Base-by-base conservation (phyloP, 2,113 vertebrate genomes). In the Fukomys damarensis region DNA sequence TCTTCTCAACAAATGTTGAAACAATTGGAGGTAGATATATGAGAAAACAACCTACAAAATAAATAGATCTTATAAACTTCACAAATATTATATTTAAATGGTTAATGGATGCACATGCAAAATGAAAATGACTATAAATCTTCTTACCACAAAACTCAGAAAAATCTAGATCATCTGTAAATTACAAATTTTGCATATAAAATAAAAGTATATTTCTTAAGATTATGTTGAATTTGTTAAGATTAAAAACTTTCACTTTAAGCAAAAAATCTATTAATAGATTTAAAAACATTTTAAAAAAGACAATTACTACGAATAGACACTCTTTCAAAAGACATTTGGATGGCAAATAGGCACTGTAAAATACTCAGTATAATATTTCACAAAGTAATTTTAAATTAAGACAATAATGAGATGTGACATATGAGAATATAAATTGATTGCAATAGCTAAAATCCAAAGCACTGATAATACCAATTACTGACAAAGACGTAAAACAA, bases 381-480 rank as follows among this genome's bases (percentile, higher is more conserved):
- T 74, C 32, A 58, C 58, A 66, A 87, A 26, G 3, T 41, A 86
- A 86, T 83, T 41, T 1, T 32, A 88, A 88, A 88, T 49, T 76
- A 30, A 83, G 82, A 66, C 14, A 86, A 81, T 52, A 65, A 77
- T 66, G n/a, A 82, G 12, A 72, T 65, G 89, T 38, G n/a, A n/a
- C n/a, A n/a, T n/a, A n/a, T n/a, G n/a, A n/a, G 4, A 65, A 0
- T 19, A 35, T 7, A 76, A 13, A 58, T 7, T 0, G 63, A 58
- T 41, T 89, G 35, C 58, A 88, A 52, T 65, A 26, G 24, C 22
- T 82, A 63, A 82, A 41, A 87, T 82, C 8, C 38, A 92, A 95
- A 61, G 0, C 26, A 49, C 38, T 85, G 49, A 85, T 13, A 77
- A 22, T 84, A 56, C 32, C 68, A 85, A 79, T 35, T 77, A 38